A percentile compares a stretch with the other conserved stretches of the same genome.
Conservation (phyloP, 92 coral and sea anemone species). For the Pocillopora meandrina region DNA sequence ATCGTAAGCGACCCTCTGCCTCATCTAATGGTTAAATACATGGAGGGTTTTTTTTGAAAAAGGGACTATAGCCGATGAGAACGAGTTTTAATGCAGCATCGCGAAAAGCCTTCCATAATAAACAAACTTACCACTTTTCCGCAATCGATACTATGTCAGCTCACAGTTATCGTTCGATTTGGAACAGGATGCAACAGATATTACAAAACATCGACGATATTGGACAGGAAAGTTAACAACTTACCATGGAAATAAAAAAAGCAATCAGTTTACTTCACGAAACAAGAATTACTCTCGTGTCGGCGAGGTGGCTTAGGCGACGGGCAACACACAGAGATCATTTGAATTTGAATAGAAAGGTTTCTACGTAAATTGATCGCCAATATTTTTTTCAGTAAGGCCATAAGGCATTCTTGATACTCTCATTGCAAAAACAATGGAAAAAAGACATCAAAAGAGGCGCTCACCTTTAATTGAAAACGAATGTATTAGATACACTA, state of each 20-base stretch:
- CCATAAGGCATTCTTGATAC: background rate
- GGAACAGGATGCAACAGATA: no score
- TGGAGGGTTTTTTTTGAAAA: no score
- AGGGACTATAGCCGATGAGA: no score
- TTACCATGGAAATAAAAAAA: background rate
- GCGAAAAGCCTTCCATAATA: background rate
- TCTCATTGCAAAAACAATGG: background rate
- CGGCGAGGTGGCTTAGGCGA: constrained; percentile 4
- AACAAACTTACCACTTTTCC: background rate
- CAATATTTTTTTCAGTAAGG: background rate
- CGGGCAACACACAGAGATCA: background rate
- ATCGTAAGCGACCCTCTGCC: no score
- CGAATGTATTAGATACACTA: no score
- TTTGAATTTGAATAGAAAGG: constrained; percentile 41
- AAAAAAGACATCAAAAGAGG: background rate
- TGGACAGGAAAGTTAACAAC: background rate
- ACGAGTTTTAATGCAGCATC: no score
- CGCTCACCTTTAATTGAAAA: no score
- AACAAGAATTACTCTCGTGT: background rate
- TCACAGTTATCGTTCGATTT: no score
- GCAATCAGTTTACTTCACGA: background rate
- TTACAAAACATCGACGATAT: background rate
- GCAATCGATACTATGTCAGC: background rate
- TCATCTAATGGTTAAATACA: no score
- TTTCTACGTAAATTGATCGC: background rate